Evolutionary conservation across 2,113 vertebrate species (phyloP), one percentile per base, ranked within the genome.

Genomic region (Thymallus thymallus): DNA sequence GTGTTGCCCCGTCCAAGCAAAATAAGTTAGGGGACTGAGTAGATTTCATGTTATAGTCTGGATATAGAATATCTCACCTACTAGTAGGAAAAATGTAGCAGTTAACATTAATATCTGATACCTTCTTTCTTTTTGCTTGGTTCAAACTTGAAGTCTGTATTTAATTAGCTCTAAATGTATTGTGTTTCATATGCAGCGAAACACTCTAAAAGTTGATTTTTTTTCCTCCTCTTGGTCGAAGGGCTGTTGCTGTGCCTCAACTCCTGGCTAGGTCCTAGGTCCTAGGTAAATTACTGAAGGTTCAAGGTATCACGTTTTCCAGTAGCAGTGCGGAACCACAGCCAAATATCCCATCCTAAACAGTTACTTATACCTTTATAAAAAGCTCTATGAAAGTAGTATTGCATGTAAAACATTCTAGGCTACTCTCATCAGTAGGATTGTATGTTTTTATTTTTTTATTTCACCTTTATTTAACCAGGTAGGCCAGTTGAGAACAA

Each of bases 31-130:
- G 84, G 78, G 82, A 71, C 83, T 80, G 75, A 60, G 80, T 69
- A 46, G 73, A 71, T 58, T 81, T 88, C 86, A 88, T 80, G 79
- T 86, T 86, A 87, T 81, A 87, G 81, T 80, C 84, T 89, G 82
- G 74, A 88, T 81, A 83, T 75, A 82, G 79, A 90, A 85, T 83
- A 79, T 90, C 85, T 88, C 86, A 91, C 87, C 85, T 87, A 81
- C 81, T 63, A 73, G 74, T 69, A 76, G 84, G 80, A 77, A 84
- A 88, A 88, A 86, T 80, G 87, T 24, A 75, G 85, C 79, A 75
- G 76, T 84, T 82, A 84, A 84, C 77, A 80, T 86, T 80, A 81
- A 84, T 90, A 86, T 79, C 78, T 60, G 82, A 85, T 83, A 84
- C 66, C 56, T 69, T 61, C 65, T 69, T 61, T 72, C 56, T 69